Percentiles rank a stretch among this genome's conserved stretches.
These are phyloP conservation scores for Elanoides forficatus DNA, from an alignment of 2,113 vertebrate genomes.

Conservation along the genomic window DNA sequence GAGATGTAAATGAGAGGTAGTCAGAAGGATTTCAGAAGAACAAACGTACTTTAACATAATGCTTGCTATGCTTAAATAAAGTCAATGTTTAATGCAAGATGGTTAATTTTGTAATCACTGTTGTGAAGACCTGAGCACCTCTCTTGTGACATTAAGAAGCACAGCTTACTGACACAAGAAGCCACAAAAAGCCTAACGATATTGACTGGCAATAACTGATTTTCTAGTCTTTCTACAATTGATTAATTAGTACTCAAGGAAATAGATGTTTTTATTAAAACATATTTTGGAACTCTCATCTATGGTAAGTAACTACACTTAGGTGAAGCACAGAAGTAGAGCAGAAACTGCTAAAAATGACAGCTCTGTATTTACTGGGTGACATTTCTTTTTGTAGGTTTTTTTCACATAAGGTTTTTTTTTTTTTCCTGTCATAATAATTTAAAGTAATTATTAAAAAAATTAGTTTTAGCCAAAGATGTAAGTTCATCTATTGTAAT, in stretches of 20 bases:
- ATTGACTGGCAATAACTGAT: neutral
- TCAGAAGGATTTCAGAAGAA: slow-evolving; percentile 8
- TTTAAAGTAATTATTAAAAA: neutral
- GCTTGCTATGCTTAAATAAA: slow-evolving; percentile 20
- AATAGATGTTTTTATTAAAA: neutral
- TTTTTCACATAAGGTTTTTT: neutral
- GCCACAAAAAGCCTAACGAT: neutral
- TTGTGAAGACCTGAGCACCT: neutral
- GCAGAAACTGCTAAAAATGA: slow-evolving; percentile 15
- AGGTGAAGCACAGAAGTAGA: slow-evolving; percentile 38
- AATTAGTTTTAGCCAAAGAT: neutral
- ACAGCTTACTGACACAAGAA: neutral
- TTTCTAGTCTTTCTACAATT: neutral
- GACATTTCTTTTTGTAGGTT: neutral
- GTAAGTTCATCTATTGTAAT: neutral
- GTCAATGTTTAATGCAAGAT: neutral
- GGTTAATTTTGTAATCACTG: slow-evolving; percentile 43
- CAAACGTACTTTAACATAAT: neutral
- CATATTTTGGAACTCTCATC: neutral
- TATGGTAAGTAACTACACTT: slow-evolving; percentile 53
- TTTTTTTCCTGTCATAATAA: neutral
- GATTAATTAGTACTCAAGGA: neutral
- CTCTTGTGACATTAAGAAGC: neutral
- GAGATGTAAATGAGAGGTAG: neutral
- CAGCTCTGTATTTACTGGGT: neutral